phyloP scores from a whole-genome alignment of 1,140 invertebrate genomes.

The Nebria ingens region DNA sequence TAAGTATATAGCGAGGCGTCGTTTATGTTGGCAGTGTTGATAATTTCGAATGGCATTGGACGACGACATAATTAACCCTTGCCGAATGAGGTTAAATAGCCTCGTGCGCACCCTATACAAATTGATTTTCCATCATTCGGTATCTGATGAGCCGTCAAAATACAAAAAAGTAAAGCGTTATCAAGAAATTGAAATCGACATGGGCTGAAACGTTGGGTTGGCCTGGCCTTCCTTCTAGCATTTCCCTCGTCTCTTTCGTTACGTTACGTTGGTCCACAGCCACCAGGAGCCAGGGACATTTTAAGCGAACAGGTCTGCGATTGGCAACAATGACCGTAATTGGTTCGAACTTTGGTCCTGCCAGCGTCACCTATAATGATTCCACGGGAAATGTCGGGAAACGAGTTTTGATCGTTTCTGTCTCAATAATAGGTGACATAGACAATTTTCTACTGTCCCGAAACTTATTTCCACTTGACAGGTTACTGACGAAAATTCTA shows the following conservation, averaged over 20 bases:
- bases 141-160: constrained; percentile 5
- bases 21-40: neutral
- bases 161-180: constrained; percentile 2
- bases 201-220: neutral
- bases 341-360: constrained; percentile 28
- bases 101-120: too few relatives aligned
- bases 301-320: constrained; percentile 22
- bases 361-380: constrained; percentile 23
- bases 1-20: neutral
- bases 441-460: neutral
- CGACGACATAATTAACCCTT: constrained; percentile 6
- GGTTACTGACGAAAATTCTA: neutral
- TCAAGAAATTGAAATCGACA: constrained; percentile 11
- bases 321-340: constrained; percentile 30
- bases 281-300: constrained; percentile 16
- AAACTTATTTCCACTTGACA: neutral
- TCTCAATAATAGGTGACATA: too few relatives aligned
- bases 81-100: neutral
- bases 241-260: neutral
- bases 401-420: neutral
- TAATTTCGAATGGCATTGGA: neutral
- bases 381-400: constrained; percentile 7
- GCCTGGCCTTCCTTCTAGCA: neutral
- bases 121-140: neutral
- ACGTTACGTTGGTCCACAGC: neutral